phyloP scores from a whole-genome alignment of 2,888 invertebrate species.

The Polyploca ridens region DNA sequence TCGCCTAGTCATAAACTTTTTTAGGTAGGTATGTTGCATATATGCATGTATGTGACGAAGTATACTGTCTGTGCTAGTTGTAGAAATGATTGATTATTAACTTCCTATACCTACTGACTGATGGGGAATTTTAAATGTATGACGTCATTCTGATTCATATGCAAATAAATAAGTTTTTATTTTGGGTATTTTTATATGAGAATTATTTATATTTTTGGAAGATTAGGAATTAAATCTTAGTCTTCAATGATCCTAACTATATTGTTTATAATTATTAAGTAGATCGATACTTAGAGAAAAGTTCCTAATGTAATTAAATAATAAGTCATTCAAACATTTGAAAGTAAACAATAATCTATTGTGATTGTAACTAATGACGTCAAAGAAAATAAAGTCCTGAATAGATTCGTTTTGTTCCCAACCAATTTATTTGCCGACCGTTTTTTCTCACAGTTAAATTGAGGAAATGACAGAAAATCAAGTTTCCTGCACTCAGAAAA shows the following conservation, averaged over 20 bases:
- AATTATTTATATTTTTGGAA: neutral
- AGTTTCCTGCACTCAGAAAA: slow-evolving; percentile 13
- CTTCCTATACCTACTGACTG: neutral
- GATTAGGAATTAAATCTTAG: too few species aligned
- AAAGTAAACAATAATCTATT: neutral
- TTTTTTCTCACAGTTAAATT: slow-evolving; percentile 19
- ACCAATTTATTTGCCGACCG: neutral
- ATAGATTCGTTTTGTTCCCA: neutral
- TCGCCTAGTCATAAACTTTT: neutral
- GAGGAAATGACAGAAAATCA: slow-evolving; percentile 31
- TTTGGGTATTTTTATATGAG: neutral
- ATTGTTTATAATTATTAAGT: too few species aligned
- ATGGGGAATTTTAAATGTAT: neutral
- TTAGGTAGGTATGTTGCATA: too few species aligned
- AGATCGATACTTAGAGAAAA: too few species aligned
- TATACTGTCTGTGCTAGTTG: too few species aligned
- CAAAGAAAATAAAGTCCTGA: neutral
- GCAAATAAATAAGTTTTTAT: too few species aligned
- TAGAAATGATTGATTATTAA: neutral
- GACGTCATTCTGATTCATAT: neutral
- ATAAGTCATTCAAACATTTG: too few species aligned
- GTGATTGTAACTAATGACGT: neutral
- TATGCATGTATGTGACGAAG: neutral
- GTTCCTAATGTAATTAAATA: too few species aligned
- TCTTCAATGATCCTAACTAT: neutral